Evolutionary conservation across 2,797 vertebrate species (phyloP).

Genomic region (Anabas testudineus): DNA sequence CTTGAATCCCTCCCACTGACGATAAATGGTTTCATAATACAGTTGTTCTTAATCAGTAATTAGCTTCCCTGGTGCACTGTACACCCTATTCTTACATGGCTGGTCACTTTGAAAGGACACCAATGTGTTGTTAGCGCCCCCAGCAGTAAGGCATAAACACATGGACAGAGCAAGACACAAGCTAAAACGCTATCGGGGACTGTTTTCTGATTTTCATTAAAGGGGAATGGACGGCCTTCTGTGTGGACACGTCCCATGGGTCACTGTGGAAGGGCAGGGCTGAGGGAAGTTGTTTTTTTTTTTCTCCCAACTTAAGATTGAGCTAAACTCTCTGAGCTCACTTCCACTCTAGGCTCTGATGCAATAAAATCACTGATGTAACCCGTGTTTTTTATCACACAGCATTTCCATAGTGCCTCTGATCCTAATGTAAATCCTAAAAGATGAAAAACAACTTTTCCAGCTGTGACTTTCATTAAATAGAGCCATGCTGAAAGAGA

Average conservation of each 20-base stretch:
- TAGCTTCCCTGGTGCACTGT: slow-evolving; percentile 32
- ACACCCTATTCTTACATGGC: slow-evolving; percentile 21
- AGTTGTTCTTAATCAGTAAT: slow-evolving; percentile 51
- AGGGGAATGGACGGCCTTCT: slow-evolving; percentile 40
- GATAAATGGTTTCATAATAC: slow-evolving; percentile 50
- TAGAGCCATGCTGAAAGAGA: not conserved
- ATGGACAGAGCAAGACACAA: not conserved
- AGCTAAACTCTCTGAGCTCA: slow-evolving; percentile 44
- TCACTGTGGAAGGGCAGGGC: slow-evolving; percentile 41
- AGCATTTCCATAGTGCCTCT: slow-evolving; percentile 2
- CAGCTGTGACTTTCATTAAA: not conserved
- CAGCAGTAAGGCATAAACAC: slow-evolving; percentile 36
- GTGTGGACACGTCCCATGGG: slow-evolving; percentile 44
- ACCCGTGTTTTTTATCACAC: slow-evolving; percentile 11
- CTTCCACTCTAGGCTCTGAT: slow-evolving; percentile 35
- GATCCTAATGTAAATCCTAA: not conserved
- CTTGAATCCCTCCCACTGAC: slow-evolving; percentile 30
- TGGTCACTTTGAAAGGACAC: slow-evolving; percentile 43
- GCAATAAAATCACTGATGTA: slow-evolving; percentile 20
- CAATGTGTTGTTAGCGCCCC: slow-evolving; percentile 4
- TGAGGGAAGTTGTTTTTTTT: slow-evolving; percentile 25
- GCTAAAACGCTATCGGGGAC: slow-evolving; percentile 25
- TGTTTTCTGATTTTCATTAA: slow-evolving; percentile 66
- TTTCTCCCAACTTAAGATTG: slow-evolving; percentile 38
- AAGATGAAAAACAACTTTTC: not conserved